Base-by-base conservation (phyloP, 2,888 invertebrate genomes). In the Nomada lathburiana region DNA sequence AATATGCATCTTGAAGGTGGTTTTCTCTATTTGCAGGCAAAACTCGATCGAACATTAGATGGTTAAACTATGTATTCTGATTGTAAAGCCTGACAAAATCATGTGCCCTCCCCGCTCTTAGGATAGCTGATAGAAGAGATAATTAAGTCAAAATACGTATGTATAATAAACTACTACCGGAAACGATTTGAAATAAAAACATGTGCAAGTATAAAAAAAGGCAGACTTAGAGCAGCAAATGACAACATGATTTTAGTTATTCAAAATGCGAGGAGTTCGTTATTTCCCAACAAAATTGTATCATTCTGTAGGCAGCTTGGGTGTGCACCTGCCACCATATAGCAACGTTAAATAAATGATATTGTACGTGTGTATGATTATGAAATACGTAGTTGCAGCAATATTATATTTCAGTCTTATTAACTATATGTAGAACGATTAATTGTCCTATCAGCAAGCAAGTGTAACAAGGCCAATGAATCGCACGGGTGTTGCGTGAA, bases 271-370 rank as follows among this genome's bases (percentile, higher is more conserved):
- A 74, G 68, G 73, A 85, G 74, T 79, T 80, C 81, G 88, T 82
- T 89, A 88, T 82, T 64, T 75, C 65, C 72, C 74, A 74, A 79
- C 80, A 72, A 52, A 83, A 85, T 73, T 78, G 87, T 84, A 83
- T 86, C 86, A 84, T 88, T 89, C 82, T 88, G 87, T 86, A 90
- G 90, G 89, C 89, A 91, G 92, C 90, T 89, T 93, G 93, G 92
- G 92, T 93, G 93, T 93, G 93, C 93, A 93, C 93, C 93, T 93
- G 93, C 93, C 93, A 93, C 93, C 93, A 91, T 90, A 91, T 90
- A 87, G 85, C 90, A 90, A 88, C 89, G 90, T 89, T 90, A 90
- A 90, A 88, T 90, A 84, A 88, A 75, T 79, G 68, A 87, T 67
- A 84, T 80, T 80, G 62, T 70, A 75, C 72, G 71, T 62, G 74